Percentiles rank a stretch among this genome's conserved stretches.
Evolutionary conservation across 2,797 vertebrate species (phyloP).

Genomic region (Gallinago stenura): DNA sequence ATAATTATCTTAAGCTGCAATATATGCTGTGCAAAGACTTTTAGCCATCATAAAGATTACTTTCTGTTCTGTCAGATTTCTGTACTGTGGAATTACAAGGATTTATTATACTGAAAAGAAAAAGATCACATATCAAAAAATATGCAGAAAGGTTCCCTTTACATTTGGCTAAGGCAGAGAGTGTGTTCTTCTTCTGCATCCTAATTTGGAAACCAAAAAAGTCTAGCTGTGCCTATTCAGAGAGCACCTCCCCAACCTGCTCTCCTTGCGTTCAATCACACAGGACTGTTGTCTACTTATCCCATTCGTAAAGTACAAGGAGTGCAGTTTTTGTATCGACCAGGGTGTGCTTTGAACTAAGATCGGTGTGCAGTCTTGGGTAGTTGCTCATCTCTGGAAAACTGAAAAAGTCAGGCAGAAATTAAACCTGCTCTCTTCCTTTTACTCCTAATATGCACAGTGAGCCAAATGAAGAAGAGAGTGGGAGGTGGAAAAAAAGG

Average conservation of each 20-base stretch:
- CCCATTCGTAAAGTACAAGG: background rate
- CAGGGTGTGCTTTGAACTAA: background rate
- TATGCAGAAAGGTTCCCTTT: constrained; percentile 64
- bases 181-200: constrained; percentile 38
- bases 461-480: background rate
- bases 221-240: background rate
- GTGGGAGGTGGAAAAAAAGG: background rate
- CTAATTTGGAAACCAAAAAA: constrained; percentile 23
- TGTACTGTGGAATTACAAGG: constrained; percentile 55
- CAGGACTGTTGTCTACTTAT: background rate
- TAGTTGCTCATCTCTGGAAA: background rate
- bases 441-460: background rate
- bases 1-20: constrained; percentile 56
- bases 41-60: constrained; percentile 64
- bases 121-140: constrained; percentile 70
- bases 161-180: constrained; percentile 41
- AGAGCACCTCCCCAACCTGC: background rate
- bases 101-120: constrained; percentile 63
- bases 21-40: constrained; percentile 64
- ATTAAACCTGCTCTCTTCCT: background rate
- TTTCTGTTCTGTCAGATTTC: constrained; percentile 62
- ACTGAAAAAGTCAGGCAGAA: background rate
- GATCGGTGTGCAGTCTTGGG: fast-evolving
- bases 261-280: background rate
- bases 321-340: background rate